Conservation (phyloP, 2,797 vertebrate species). For the Chromobotia macracanthus region DNA sequence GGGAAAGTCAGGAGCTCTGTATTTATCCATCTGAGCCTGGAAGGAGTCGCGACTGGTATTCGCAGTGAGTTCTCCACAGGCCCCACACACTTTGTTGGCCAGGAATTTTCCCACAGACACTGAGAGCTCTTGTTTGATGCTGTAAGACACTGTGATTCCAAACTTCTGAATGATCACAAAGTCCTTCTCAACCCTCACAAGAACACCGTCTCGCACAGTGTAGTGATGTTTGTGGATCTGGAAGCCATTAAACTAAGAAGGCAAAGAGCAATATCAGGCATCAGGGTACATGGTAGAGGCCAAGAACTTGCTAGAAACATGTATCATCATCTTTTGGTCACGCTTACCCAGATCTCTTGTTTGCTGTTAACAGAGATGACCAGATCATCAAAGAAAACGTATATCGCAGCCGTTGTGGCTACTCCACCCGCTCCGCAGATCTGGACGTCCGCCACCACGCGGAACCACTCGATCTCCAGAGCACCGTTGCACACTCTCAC, state of each 20-base stretch:
- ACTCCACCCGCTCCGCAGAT: conserved; percentile 61
- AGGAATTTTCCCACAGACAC: conserved; percentile 53
- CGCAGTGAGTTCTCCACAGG: conserved; percentile 52
- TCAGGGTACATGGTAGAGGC: not conserved
- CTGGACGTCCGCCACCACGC: conserved; percentile 64
- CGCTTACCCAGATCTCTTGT: conserved; percentile 63
- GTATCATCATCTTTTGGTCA: not conserved
- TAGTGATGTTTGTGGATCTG: conserved; percentile 38
- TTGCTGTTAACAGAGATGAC: conserved; percentile 50
- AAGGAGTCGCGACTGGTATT: conserved; percentile 50
- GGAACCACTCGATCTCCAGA: conserved; percentile 64
- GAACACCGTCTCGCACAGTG: conserved; percentile 32
- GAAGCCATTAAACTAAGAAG: conserved; percentile 60
- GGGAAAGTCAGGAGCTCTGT: conserved; percentile 67
- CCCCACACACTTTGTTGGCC: conserved; percentile 54
- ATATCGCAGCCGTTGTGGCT: conserved; percentile 17
- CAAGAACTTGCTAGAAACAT: no score
- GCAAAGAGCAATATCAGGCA: not conserved
- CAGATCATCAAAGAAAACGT: conserved; percentile 57
- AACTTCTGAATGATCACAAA: conserved; percentile 49
- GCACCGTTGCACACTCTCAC: conserved; percentile 49
- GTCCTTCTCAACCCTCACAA: conserved; percentile 40
- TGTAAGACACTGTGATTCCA: conserved; percentile 57
- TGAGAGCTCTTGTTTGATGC: conserved; percentile 36
- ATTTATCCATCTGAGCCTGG: conserved; percentile 59